phyloP scores from a whole-genome alignment of 2,888 invertebrate genomes.

The Octodonta nipae region DNA sequence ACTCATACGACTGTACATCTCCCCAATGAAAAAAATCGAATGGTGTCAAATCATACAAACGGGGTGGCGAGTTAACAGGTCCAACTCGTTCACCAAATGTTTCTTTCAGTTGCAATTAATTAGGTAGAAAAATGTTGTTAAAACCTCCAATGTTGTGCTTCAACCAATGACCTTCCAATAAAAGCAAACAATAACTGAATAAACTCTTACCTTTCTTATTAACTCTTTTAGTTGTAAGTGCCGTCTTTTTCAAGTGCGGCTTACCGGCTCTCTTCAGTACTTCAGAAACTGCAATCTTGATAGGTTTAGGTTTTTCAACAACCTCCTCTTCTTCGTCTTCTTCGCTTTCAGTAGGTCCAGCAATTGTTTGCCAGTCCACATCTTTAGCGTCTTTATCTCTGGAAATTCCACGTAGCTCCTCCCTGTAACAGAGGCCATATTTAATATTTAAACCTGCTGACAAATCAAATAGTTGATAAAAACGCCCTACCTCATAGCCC shows the following conservation, averaged over 20 bases:
- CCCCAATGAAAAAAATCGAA: too few species aligned
- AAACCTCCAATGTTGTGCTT: too few species aligned
- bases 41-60: too few species aligned
- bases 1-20: too few species aligned
- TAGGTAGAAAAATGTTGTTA: too few species aligned
- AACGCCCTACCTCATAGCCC: conserved; percentile 62
- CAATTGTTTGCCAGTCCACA: conserved; percentile 71
- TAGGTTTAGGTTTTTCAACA: conserved; percentile 58
- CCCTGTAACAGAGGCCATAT: conserved; percentile 45
- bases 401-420: conserved; percentile 73
- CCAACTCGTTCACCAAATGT: background rate
- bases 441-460: conserved; percentile 1
- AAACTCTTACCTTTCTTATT: conserved; percentile 50
- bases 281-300: conserved; percentile 64
- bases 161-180: conserved; percentile 1
- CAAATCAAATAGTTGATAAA: background rate
- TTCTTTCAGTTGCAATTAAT: too few species aligned
- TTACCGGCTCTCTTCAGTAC: conserved; percentile 56
- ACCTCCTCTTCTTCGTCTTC: conserved; percentile 31
- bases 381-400: conserved; percentile 73
- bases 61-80: background rate
- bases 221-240: conserved; percentile 25
- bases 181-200: background rate
- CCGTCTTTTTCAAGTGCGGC: conserved; percentile 43
- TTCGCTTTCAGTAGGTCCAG: conserved; percentile 45